Evolutionary conservation across 92 coral and sea anemone species (phyloP).

Genomic region (Zoanthus gigantus): DNA sequence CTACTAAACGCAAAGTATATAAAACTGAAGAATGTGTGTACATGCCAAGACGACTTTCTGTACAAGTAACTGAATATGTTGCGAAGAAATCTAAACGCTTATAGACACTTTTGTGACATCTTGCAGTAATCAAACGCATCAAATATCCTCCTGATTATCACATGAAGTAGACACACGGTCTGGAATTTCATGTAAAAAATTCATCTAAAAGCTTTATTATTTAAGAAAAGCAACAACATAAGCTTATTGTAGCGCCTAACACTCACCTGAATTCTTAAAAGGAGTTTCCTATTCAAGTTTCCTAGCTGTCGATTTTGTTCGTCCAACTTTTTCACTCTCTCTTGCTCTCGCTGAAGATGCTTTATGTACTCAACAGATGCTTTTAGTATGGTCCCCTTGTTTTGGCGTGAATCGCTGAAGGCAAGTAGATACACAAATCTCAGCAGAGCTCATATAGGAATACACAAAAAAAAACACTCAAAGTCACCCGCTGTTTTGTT

Average conservation of each 20-base stretch:
- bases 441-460: background rate
- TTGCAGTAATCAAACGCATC: background rate
- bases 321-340: constrained; percentile 73
- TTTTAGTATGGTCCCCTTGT: constrained; percentile 97
- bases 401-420: constrained; percentile 88
- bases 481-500: background rate
- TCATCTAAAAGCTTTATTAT: background rate
- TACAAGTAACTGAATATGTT: background rate
- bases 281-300: constrained; percentile 82
- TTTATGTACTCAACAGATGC: constrained; percentile 95
- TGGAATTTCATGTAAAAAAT: background rate
- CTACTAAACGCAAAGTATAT: no score
- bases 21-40: no score
- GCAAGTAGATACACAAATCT: background rate
- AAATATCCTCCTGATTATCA: background rate
- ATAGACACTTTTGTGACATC: background rate
- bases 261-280: constrained; percentile 93
- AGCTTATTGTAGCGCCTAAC: background rate
- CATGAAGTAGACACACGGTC: background rate
- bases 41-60: no score
- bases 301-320: constrained; percentile 82
- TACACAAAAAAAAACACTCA: background rate
- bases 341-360: constrained; percentile 77
- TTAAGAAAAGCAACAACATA: background rate
- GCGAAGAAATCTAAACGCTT: background rate